phyloP scores from a whole-genome alignment of 2,797 vertebrate species.

The Acanthiza pusilla region DNA sequence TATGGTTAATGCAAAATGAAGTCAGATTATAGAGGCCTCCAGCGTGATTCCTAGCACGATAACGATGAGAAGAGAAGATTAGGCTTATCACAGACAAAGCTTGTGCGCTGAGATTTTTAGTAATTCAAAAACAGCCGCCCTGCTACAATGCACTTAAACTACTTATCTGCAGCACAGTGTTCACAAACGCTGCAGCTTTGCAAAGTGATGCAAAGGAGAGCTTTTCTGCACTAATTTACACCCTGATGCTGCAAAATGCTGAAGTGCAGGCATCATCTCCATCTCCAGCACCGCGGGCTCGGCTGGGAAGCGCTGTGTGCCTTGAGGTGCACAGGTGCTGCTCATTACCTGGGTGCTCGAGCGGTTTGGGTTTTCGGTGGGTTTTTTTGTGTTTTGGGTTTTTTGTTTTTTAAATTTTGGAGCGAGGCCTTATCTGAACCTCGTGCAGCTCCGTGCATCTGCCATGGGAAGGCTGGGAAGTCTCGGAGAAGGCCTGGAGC shows the following conservation, averaged over 20 bases:
- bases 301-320: neutral
- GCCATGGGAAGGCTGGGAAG: neutral
- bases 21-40: conserved; percentile 37
- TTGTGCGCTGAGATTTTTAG: conserved; percentile 4
- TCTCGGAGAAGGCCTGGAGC: neutral
- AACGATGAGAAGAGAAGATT: conserved; percentile 46
- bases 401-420: neutral
- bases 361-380: neutral
- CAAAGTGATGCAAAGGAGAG: neutral
- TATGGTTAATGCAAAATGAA: conserved; percentile 39
- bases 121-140: neutral
- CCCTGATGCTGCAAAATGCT: neutral
- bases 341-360: conserved; percentile 1
- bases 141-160: neutral
- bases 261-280: neutral
- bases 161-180: neutral
- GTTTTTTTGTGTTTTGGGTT: neutral
- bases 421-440: conserved; percentile 27
- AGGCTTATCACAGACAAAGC: conserved; percentile 29
- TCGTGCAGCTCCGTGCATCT: neutral
- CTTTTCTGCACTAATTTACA: neutral
- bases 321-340: conserved; percentile 52
- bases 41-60: conserved; percentile 35
- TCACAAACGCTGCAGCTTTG: neutral
- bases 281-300: neutral